Conservation (phyloP, 2,113 vertebrate species). For the Pao palembangensis region DNA sequence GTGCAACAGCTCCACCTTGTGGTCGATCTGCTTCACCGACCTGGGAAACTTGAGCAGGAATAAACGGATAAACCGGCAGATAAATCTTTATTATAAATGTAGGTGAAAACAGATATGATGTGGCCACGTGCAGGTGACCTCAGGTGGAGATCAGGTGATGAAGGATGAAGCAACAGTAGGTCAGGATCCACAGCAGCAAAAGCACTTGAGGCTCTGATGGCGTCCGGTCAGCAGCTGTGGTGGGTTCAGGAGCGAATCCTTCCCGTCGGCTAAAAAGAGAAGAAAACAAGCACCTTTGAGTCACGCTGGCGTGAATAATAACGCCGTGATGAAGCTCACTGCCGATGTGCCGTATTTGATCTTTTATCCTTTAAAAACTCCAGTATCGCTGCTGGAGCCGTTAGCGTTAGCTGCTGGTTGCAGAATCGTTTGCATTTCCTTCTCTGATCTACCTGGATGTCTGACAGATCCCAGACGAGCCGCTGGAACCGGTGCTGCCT, state of each 20-base stretch:
- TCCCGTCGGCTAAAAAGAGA: constrained; percentile 18
- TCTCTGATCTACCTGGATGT: constrained; percentile 26
- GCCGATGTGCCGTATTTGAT: no score
- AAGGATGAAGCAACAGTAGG: constrained; percentile 84
- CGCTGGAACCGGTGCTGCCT: no score
- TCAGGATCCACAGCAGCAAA: constrained; percentile 82
- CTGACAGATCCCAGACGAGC: neutral
- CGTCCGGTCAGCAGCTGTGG: constrained; percentile 39
- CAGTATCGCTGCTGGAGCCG: no score
- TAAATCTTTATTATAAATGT: constrained; percentile 1
- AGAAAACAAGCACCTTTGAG: constrained; percentile 17
- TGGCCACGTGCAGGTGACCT: constrained; percentile 18
- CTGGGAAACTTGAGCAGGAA: neutral
- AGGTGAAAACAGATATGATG: constrained; percentile 2
- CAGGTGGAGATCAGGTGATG: constrained; percentile 70
- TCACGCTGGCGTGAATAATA: no score
- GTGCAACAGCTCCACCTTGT: constrained; percentile 48
- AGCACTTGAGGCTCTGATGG: constrained; percentile 74
- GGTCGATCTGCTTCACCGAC: constrained; percentile 3
- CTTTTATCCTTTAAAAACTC: no score
- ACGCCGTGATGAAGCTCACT: no score
- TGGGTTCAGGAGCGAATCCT: constrained; percentile 23
- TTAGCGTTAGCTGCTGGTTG: no score
- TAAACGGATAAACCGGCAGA: neutral
- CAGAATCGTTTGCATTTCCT: neutral